phyloP scores from a whole-genome alignment of 1,140 invertebrate species.

The Choristoneura fumiferana region DNA sequence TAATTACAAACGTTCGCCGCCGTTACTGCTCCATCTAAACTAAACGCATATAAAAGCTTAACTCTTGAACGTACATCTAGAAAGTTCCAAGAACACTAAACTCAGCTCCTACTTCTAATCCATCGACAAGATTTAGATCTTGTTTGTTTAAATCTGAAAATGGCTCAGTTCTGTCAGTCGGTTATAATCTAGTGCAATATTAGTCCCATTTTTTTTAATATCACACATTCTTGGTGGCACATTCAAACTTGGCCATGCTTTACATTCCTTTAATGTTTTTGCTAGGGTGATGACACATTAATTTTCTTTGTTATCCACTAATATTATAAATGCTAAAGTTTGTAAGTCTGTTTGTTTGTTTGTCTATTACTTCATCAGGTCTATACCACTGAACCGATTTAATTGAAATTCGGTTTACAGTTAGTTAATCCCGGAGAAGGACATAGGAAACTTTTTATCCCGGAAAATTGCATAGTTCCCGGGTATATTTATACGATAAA shows the following conservation, averaged over 20 bases:
- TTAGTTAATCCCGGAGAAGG: no score
- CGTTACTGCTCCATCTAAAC: slow-evolving; percentile 24
- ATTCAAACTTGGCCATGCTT: slow-evolving; percentile 5
- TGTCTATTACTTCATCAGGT: no score
- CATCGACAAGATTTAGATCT: slow-evolving; percentile 7
- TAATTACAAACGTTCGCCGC: slow-evolving; percentile 22
- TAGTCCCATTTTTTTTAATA: background rate
- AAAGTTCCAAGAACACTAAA: background rate
- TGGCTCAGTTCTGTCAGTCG: background rate
- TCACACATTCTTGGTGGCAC: slow-evolving; percentile 16
- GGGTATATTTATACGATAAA: no score
- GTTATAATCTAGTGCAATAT: background rate
- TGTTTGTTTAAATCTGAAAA: background rate
- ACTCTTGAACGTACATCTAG: slow-evolving; percentile 23
- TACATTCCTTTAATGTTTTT: no score
- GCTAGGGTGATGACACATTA: no score
- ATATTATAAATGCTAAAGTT: no score
- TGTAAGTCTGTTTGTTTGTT: no score
- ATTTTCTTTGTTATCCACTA: no score
- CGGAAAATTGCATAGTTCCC: no score
- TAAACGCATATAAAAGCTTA: slow-evolving; percentile 28
- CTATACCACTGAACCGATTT: no score
- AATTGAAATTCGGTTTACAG: no score
- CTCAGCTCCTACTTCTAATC: slow-evolving; percentile 7
- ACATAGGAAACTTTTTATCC: no score